Percentiles rank a stretch among this genome's conserved stretches.
phyloP scores from a whole-genome alignment of 2,888 invertebrate genomes.

The Agrotis puta region DNA sequence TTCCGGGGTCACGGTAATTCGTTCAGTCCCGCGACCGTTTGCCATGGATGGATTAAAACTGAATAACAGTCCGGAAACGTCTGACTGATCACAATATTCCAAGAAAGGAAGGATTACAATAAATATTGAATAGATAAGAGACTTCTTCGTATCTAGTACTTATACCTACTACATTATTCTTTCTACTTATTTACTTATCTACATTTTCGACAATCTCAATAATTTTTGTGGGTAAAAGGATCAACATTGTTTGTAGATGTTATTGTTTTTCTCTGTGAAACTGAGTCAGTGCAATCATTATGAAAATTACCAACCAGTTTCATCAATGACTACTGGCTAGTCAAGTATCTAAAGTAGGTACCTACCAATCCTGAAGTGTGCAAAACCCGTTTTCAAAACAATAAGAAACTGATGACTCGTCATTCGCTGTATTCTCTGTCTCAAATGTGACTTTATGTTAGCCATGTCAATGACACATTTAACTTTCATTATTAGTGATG shows the following conservation, averaged over 20 bases:
- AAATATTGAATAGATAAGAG: background rate
- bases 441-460: background rate
- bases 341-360: background rate
- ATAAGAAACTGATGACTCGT: slow-evolving; percentile 1
- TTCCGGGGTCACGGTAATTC: no score
- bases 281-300: slow-evolving; percentile 4
- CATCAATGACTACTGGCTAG: background rate
- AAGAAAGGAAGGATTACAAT: no score
- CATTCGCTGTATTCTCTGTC: background rate
- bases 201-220: background rate
- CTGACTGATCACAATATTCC: background rate
- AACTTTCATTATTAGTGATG: slow-evolving; percentile 1
- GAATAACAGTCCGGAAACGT: background rate
- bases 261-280: background rate
- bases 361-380: no score
- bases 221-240: background rate
- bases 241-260: background rate
- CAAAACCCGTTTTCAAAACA: background rate
- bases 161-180: background rate
- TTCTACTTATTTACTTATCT: no score
- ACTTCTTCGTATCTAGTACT: no score
- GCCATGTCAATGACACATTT: slow-evolving; percentile 17
- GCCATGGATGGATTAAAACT: no score
- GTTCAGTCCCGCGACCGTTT: no score
- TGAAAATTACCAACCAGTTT: slow-evolving; percentile 4